Evolutionary conservation across 2,797 vertebrate genomes (phyloP).

Genomic region (Dermochelys coriacea): DNA sequence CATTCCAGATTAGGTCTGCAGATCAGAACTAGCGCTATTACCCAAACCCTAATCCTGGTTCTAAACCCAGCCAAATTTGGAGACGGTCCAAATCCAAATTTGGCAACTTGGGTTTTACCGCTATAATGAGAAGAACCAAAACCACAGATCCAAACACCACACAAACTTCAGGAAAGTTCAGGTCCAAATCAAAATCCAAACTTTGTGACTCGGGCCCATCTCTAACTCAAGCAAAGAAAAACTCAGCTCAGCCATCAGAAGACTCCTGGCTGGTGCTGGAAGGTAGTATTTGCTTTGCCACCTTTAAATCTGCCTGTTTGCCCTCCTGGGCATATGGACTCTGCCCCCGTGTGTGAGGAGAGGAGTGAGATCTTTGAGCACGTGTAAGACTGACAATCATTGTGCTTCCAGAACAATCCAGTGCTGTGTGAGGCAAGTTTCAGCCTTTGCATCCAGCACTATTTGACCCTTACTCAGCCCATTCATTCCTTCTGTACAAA

Average conservation of each 20-base stretch:
- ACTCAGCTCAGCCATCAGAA: neutral
- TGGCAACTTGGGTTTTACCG: neutral
- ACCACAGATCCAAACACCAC: neutral
- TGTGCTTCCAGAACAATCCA: constrained; percentile 56
- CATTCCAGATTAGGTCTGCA: constrained; percentile 1
- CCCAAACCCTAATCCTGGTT: neutral
- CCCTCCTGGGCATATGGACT: neutral
- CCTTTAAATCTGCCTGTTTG: neutral
- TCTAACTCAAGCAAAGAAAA: neutral
- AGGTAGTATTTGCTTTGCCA: neutral
- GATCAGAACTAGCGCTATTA: neutral
- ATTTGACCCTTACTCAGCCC: constrained; percentile 55
- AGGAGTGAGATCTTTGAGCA: constrained; percentile 23
- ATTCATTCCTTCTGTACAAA: constrained; percentile 70
- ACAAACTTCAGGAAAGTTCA: neutral
- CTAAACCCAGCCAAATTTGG: neutral
- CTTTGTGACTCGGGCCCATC: accelerated
- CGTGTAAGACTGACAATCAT: accelerated
- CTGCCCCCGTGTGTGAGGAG: constrained; percentile 43
- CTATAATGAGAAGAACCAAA: neutral
- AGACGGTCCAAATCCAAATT: neutral
- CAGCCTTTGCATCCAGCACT: constrained; percentile 63
- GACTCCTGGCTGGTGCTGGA: neutral
- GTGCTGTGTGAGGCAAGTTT: constrained; percentile 52
- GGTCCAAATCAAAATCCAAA: neutral